Percentiles rank a stretch among this genome's conserved stretches.
phyloP scores from a whole-genome alignment of 2,113 vertebrate genomes.

The Actenoides lindsayi region DNA sequence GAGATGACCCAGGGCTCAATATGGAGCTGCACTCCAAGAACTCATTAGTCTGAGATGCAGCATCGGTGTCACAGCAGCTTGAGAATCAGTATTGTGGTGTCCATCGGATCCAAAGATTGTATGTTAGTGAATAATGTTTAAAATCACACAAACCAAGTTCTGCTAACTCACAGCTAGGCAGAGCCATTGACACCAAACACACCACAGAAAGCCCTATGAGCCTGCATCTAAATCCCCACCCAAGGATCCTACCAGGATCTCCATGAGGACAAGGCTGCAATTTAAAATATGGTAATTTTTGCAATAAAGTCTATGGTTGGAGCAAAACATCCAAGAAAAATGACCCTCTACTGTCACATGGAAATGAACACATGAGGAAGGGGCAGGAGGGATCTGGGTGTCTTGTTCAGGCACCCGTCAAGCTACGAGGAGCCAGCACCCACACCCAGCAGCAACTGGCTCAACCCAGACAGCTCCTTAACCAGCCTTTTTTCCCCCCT shows the following conservation, averaged over 20 bases:
- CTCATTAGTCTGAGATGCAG: background rate
- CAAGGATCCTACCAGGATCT: background rate
- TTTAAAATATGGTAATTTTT: background rate
- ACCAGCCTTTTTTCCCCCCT: background rate
- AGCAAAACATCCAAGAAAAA: background rate
- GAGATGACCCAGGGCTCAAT: background rate
- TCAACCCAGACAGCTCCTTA: background rate
- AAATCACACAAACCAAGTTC: background rate
- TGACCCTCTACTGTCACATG: rapidly evolving
- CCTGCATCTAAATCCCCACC: rapidly evolving
- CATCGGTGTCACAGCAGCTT: background rate
- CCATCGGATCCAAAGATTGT: background rate
- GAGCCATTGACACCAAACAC: background rate
- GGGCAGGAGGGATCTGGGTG: background rate
- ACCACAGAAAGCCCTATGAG: background rate
- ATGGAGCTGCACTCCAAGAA: background rate
- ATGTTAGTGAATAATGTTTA: background rate
- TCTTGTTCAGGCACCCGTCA: background rate
- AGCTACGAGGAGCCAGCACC: background rate
- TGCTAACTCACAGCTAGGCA: background rate
- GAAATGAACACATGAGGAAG: rapidly evolving
- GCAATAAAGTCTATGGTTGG: background rate
- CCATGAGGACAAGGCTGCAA: background rate
- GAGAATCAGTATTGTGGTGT: background rate
- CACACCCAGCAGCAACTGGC: background rate